phyloP scores from a whole-genome alignment of 2,797 vertebrate species.

The Darevskia mixta region DNA sequence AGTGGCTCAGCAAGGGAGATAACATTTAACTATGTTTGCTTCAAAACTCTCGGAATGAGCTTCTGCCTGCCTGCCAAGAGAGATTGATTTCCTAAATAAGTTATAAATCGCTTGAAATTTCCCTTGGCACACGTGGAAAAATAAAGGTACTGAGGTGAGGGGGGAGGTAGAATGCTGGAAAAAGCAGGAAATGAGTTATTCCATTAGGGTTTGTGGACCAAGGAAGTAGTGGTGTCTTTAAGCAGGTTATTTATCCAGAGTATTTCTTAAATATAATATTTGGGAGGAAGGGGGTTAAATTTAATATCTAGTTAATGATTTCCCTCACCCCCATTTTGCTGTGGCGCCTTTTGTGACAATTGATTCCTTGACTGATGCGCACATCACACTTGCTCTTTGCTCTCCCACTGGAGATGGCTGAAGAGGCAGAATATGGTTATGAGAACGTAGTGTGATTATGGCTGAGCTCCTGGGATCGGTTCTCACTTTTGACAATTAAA shows the following conservation, averaged over 20 bases:
- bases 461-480: background rate
- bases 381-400: background rate
- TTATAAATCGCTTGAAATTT: slow-evolving; percentile 54
- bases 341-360: background rate
- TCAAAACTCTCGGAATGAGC: slow-evolving; percentile 57
- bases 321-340: background rate
- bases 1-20: slow-evolving; percentile 55
- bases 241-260: background rate
- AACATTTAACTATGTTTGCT: slow-evolving; percentile 65
- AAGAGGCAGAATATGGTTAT: background rate
- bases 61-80: slow-evolving; percentile 47
- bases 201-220: background rate
- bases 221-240: background rate
- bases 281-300: background rate
- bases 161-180: background rate
- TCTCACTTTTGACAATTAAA: background rate
- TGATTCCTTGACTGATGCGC: background rate
- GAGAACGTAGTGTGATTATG: background rate
- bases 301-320: background rate
- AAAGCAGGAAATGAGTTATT: accelerated
- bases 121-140: slow-evolving; percentile 16
- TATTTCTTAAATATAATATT: background rate
- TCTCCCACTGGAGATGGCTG: background rate
- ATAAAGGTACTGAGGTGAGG: background rate
- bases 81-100: slow-evolving; percentile 57